Conservation (phyloP, 2,113 vertebrate species). For the Otolemur garnettii region DNA sequence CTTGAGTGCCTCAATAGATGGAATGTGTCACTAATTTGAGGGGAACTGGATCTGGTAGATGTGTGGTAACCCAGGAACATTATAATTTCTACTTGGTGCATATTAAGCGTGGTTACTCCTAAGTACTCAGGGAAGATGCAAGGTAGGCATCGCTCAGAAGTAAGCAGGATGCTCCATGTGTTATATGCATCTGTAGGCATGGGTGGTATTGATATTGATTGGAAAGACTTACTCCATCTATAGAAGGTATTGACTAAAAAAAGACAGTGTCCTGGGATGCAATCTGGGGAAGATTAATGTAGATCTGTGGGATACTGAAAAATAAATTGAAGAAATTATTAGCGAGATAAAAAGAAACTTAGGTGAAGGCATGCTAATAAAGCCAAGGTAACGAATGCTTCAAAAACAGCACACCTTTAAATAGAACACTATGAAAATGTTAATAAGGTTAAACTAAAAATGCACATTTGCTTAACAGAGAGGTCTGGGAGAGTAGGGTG, state of each 20-base stretch:
- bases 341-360: background rate
- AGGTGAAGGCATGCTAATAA: background rate
- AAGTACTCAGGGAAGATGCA: background rate
- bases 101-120: background rate
- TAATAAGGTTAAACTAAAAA: conserved; percentile 3
- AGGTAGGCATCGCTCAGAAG: background rate
- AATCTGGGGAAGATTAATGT: background rate
- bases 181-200: background rate
- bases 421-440: background rate
- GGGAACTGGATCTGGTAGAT: background rate
- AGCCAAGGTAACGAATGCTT: background rate
- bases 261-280: background rate
- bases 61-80: background rate
- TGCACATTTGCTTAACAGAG: background rate
- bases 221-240: background rate
- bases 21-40: background rate
- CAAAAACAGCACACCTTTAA: background rate
- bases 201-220: background rate
- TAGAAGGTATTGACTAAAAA: background rate
- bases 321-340: background rate
- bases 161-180: background rate
- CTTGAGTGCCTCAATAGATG: background rate
- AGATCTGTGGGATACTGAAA: background rate
- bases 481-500: background rate
- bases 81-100: background rate